Evolutionary conservation across 2,113 vertebrate genomes (phyloP), one percentile per base, ranked within the genome.

Genomic region (Cricetomys ansorgei): DNA sequence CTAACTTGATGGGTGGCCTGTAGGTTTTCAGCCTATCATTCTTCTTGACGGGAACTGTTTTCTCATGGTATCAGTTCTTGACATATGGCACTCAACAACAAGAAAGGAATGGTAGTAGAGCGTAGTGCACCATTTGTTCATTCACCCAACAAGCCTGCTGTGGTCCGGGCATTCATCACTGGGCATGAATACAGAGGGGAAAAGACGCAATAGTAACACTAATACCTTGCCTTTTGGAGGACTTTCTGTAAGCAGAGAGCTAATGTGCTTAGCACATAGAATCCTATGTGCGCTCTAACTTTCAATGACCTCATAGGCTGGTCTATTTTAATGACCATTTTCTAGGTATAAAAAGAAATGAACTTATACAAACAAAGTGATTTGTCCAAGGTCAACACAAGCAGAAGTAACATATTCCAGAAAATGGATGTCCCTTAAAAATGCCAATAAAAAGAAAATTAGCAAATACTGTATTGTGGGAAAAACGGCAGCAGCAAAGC

Each of bases 351-450:
- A 96, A 87, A 79, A 59, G 80, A 69, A 40, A 1, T 76, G 40
- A 83, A 64, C 45, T 59, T 84, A 55, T 1, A 89, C 21, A 92
- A 94, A 85, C 53, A 87, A 70, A 93, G n/a, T 94, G 29, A 87
- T 40, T 89, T 87, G 50, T 57, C 21, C 31, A 19, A 50, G 70
- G 34, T 15, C 45, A 91, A 83, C 37, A 73, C 17, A 67, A 84
- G 31, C 70, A 40, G 62, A 91, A 94, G 43, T 73, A 37, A 29
- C 21, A 73, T 31, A 85, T 25, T 55, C 0, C 0, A 94, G 27
- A 95, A 87, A 88, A 93, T 59, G 16, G 17, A 75, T 77, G 31
- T 80, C 40, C 40, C 37, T 94, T 94, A 93, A 92, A 84, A 70
- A 87, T 13, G 59, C 31, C 62, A 93, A 70, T 57, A 16, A 80